Base-by-base conservation (phyloP, 2,888 invertebrate genomes). In the Halocaridina rubra region DNA sequence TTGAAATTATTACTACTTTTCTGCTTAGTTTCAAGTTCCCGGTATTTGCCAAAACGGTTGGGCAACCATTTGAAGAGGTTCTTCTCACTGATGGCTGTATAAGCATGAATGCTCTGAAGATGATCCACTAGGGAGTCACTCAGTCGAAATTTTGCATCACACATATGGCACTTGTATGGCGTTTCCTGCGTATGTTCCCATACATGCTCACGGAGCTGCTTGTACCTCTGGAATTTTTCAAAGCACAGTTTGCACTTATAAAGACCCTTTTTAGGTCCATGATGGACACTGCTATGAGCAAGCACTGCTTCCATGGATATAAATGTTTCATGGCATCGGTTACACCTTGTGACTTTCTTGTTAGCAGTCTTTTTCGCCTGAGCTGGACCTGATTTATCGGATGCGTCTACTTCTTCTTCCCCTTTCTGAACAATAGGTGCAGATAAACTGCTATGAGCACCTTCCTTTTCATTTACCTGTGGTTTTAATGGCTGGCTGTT, bases 161-260 rank as follows among this genome's bases (percentile, higher is more conserved):
- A 84, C 4, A 84, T 2, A 53, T 84, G 84, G 24, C 84, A 84
- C n/a, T 67, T 74, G 57, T 84, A 84, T 3, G 84, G 84, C 13
- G 79, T 80, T 27, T 84, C 84, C n/a, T 80, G 32, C n/a, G 84
- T 84, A 64, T 84, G 84, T 19, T 67, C 67, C 84, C 84, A 84
- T 8, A 80, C 79, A 22, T 84, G 84, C 30, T 84, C 84, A 24
- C 80, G 59, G 4, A 84, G 67, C 57, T 84, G 74, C 53, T 80
- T 84, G 24, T 80, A 84, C 64, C 79, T 84, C n/a, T 30, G 32
- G 13, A 80, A 8, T 27, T 32, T 74, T 0, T 39, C 64, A 16
- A 64, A 79, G 32, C 84, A 84, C 16, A 84, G 67, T 71, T 84
- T 84, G 53, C 84, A 84, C 33, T 75, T 79, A n/a, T 84, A 84